These are phyloP conservation scores for Cephus sareptanus DNA, from an alignment of 2,888 invertebrate genomes.

Conservation along the genomic window DNA sequence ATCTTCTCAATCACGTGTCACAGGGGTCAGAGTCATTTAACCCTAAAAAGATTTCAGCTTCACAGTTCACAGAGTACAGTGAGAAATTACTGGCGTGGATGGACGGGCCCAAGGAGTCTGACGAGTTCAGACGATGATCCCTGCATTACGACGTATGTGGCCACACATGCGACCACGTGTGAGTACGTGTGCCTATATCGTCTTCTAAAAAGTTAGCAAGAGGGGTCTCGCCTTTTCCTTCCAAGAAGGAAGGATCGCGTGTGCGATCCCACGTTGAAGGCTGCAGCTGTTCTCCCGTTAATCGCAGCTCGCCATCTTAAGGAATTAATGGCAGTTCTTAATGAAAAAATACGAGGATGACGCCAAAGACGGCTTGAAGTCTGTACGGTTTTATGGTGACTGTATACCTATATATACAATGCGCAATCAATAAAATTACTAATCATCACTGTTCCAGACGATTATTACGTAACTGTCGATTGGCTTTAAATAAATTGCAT, in stretches of 20 bases:
- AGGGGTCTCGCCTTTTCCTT: conserved; percentile 12
- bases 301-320: conserved; percentile 23
- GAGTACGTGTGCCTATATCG: not conserved
- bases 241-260: conserved; percentile 22
- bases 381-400: not conserved
- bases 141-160: not conserved
- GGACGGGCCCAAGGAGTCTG: not conserved
- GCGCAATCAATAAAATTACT: too few species aligned
- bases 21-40: not conserved
- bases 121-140: not conserved
- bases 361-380: not conserved
- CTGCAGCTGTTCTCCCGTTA: conserved; percentile 17
- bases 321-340: conserved; percentile 30
- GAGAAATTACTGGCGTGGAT: not conserved
- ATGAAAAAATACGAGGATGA: conserved; percentile 13
- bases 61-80: not conserved
- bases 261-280: conserved; percentile 23
- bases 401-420: not conserved
- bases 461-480: too few species aligned
- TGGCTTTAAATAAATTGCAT: not conserved
- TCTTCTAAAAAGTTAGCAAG: conserved; percentile 10
- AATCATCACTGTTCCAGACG: too few species aligned
- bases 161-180: not conserved
- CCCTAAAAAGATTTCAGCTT: not conserved
- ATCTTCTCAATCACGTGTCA: not conserved